Conservation (phyloP, 2,888 invertebrate species). For the Chymomyza amoena region DNA sequence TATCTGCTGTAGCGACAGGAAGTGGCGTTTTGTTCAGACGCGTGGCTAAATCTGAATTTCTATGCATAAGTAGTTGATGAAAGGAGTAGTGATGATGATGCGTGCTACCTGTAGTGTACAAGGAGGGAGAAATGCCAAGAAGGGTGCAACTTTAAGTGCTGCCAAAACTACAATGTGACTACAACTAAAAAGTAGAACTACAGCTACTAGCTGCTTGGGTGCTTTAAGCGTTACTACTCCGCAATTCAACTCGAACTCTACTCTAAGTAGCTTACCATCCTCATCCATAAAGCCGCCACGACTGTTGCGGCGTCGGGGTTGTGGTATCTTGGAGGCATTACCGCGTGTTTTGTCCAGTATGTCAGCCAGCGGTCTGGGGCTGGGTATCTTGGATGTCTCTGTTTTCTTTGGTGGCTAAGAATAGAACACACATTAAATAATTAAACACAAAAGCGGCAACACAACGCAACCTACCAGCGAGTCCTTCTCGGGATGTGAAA, state of each 20-base stretch:
- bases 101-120: constrained; percentile 56
- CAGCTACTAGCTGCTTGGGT: constrained; percentile 54
- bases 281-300: constrained; percentile 57
- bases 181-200: constrained; percentile 29
- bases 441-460: background rate
- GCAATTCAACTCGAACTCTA: constrained; percentile 12
- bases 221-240: constrained; percentile 44
- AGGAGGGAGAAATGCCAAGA: background rate
- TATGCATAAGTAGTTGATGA: constrained; percentile 73
- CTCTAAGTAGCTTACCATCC: constrained; percentile 58
- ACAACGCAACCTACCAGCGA: constrained; percentile 59
- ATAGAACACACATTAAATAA: background rate
- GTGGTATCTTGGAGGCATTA: constrained; percentile 72
- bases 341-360: constrained; percentile 74
- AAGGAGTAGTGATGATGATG: constrained; percentile 70
- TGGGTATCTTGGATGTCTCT: constrained; percentile 76
- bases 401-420: constrained; percentile 68
- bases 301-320: constrained; percentile 70
- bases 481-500: constrained; percentile 78
- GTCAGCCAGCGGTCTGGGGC: constrained; percentile 76
- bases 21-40: constrained; percentile 71
- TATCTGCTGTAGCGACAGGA: constrained; percentile 56
- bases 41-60: constrained; percentile 75
- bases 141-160: constrained; percentile 40
- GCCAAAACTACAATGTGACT: constrained; percentile 29